Percentiles rank a stretch among this genome's conserved stretches.
These are phyloP conservation scores for Galerucella calmariensis DNA, from an alignment of 2,888 invertebrate species.

Conservation along the genomic window DNA sequence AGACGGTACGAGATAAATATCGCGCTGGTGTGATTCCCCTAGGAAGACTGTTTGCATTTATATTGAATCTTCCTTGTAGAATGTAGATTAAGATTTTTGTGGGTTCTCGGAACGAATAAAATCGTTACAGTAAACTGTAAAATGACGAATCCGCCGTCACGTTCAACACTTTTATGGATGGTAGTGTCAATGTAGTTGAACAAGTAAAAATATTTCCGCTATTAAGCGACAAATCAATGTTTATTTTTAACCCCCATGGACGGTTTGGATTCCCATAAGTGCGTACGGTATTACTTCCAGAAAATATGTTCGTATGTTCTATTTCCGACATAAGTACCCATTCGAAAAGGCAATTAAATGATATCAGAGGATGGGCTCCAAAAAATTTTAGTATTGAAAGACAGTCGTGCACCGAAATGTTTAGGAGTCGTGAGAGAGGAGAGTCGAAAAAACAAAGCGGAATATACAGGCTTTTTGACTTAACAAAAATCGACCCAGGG, in stretches of 20 bases:
- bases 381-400: too few species aligned
- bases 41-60: too few species aligned
- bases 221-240: conserved; percentile 14
- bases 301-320: background rate
- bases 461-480: too few species aligned
- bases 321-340: background rate
- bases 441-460: too few species aligned
- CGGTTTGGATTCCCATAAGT: conserved; percentile 5
- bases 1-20: too few species aligned
- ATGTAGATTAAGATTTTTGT: background rate
- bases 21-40: too few species aligned
- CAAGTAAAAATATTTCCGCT: conserved; percentile 18
- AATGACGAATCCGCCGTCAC: conserved; percentile 17
- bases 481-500: too few species aligned
- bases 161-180: conserved; percentile 17
- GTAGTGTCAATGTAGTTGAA: conserved; percentile 13
- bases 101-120: conserved; percentile 10
- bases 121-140: conserved; percentile 1
- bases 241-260: conserved; percentile 14
- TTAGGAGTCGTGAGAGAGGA: too few species aligned
- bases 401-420: too few species aligned
- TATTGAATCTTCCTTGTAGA: background rate
- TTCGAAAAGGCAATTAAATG: background rate
- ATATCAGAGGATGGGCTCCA: background rate
- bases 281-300: background rate